Base-by-base conservation (phyloP, 2,797 vertebrate species). In the Cuculus canorus region DNA sequence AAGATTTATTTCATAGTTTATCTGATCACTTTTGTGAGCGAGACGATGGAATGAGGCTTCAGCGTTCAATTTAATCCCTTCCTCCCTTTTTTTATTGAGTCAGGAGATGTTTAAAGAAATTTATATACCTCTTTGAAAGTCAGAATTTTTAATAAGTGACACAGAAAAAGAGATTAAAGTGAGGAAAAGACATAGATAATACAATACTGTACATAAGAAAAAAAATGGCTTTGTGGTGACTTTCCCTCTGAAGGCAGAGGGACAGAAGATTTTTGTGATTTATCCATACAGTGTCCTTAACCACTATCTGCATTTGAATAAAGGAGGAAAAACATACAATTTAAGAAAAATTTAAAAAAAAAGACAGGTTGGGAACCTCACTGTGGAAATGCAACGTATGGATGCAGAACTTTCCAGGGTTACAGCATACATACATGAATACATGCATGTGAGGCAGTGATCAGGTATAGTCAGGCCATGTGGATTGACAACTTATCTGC, bases 1-100 rank as follows among this genome's bases (percentile, higher is more conserved):
- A 95, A 96, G 94, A 97, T 98, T 97, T 97, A 98, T 97, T 97
- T 97, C 82, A 86, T 78, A 94, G 93, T 97, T 98, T 97, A 96
- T 96, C 94, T 89, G 94, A 97, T 90, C 30, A 69, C 88, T 96
- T 95, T 73, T 89, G 87, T 88, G 90, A 96, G 78, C 64, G 15
- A 96, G 95, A 92, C 25, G 95, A 96, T 90, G 82, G 93, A 97
- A 94, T 92, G 95, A 81, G 96, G 92, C 83, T 92, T 81, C 82
- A 96, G 47, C 3, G 8, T 95, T 97, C 92, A 95, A 95, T 97
- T 97, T 81, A 93, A 96, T 96, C 75, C 83, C 66, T 95, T 90
- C 78, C 90, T 92, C 87, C 86, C 80, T 84, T 93, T 97, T 97
- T 97, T 96, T 97, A 97, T 95, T 91, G 96, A 97, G 82, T 96